These are phyloP conservation scores for Drosophila sechellia DNA, from an alignment of 1,140 invertebrate species.

Conservation along the genomic window DNA sequence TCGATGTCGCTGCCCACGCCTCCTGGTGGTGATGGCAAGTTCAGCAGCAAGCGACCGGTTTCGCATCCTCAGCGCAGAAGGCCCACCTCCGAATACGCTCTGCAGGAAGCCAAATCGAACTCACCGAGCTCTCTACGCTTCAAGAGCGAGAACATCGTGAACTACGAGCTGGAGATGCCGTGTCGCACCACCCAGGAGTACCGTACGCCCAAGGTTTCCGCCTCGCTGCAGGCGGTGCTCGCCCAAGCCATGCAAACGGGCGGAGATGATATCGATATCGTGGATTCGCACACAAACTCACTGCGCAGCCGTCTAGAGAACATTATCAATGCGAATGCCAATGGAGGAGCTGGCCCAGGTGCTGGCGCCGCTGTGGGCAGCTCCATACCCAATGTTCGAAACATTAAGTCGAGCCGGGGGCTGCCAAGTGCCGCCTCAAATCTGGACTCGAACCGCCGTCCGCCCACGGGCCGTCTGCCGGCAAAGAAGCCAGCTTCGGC, in stretches of 20 bases:
- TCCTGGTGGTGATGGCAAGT: constrained; percentile 75
- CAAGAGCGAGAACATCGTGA: constrained; percentile 93
- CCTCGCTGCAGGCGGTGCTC: constrained; percentile 90
- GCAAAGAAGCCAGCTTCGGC: constrained; percentile 82
- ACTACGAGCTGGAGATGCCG: constrained; percentile 92
- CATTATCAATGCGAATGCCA: constrained; percentile 79
- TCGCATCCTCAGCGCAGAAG: constrained; percentile 88
- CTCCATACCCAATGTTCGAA: constrained; percentile 38
- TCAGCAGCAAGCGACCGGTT: constrained; percentile 86
- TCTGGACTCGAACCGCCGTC: constrained; percentile 73
- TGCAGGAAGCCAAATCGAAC: constrained; percentile 86
- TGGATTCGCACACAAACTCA: constrained; percentile 75
- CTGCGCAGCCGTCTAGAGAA: constrained; percentile 79
- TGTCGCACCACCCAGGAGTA: constrained; percentile 92
- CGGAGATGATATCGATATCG: constrained; percentile 89
- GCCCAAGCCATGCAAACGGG: constrained; percentile 90
- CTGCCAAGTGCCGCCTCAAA: constrained; percentile 64
- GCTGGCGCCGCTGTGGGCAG: constrained; percentile 8
- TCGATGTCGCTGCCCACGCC: constrained; percentile 77
- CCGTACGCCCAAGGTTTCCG: constrained; percentile 89
- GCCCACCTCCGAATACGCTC: constrained; percentile 90
- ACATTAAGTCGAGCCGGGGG: constrained; percentile 68
- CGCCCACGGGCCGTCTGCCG: constrained; percentile 67
- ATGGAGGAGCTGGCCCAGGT: constrained; percentile 20
- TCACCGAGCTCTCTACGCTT: constrained; percentile 86